Evolutionary conservation across 2,888 invertebrate genomes (phyloP).

Genomic region (Dexiosoma caninum): DNA sequence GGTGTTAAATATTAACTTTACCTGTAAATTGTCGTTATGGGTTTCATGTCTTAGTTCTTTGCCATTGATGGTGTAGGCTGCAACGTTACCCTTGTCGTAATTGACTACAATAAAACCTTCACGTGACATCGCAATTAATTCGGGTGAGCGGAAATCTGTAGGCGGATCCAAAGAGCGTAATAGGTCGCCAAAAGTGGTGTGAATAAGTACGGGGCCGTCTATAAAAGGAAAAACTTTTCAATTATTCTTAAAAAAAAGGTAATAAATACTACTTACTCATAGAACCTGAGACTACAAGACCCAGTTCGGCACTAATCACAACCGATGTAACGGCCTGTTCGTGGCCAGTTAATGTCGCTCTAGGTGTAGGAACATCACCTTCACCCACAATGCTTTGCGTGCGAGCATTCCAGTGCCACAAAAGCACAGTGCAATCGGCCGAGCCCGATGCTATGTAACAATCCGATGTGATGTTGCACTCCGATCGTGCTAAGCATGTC

Average conservation of each 20-base stretch:
- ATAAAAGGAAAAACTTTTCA: background rate
- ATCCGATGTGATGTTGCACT: conserved; percentile 99
- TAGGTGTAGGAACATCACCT: conserved; percentile 95
- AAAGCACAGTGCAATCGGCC: conserved; percentile 96
- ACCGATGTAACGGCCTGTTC: conserved; percentile 97
- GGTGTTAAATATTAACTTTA: conserved; percentile 73
- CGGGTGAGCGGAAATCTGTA: conserved; percentile 85
- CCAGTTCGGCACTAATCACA: conserved; percentile 98
- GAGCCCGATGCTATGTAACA: conserved; percentile 99
- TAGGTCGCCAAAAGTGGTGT: conserved; percentile 98
- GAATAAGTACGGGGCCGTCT: conserved; percentile 98
- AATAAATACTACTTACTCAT: conserved; percentile 78
- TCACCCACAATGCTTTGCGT: conserved; percentile 98
- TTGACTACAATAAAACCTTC: conserved; percentile 97
- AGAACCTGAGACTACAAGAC: conserved; percentile 97
- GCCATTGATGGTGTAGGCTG: conserved; percentile 96
- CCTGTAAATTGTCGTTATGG: conserved; percentile 96
- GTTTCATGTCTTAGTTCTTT: conserved; percentile 92
- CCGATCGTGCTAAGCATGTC: conserved; percentile 97
- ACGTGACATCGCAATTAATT: conserved; percentile 94
- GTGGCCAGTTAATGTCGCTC: conserved; percentile 98
- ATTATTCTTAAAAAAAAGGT: background rate
- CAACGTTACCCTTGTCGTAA: conserved; percentile 94
- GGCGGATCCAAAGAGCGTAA: conserved; percentile 93
- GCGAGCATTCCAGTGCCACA: conserved; percentile 99